Evolutionary conservation across 1,140 invertebrate genomes (phyloP), one percentile per base, ranked within the genome.

Genomic region (Sesamia nonagrioides): DNA sequence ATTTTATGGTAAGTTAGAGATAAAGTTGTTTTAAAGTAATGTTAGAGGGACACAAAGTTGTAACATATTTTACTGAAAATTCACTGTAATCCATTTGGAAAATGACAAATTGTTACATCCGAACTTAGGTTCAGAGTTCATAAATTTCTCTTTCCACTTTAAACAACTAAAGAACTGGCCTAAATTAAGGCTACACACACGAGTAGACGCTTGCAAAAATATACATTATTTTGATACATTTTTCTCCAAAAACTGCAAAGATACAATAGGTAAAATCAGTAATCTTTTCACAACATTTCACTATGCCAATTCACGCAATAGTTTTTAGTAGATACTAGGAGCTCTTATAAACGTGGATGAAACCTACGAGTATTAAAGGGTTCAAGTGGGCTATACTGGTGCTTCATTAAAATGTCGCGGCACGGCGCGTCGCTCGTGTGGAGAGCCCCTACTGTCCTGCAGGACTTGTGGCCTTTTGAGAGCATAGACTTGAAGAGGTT

Each of bases 331-430:
- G 17, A 11, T 21, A 58, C 18, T 58, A 21, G 54, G 18, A 27
- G 1, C 27, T 3, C 27, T 27, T 27, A 27, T 9, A 40, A 15
- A 50, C 45, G 11, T 27, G 63, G 13, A 42, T 68, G 48, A 33
- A 68, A 68, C 18, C 56, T 61, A 40, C 7, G 0, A 21, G 58
- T 35, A 18, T 75, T 58, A 75, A 56, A 75, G 35, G 42, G 58
- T 58, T 61, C 27, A 33, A 75, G 73, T 63, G 58, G 42, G 56
- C 58, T 35, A 75, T 42, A 50, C 56, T 73, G 35, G 71, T 35
- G 73, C 73, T 75, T 75, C 73, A 75, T 75, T 75, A 75, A 75
- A 75, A 75, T 75, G 73, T 75, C 73, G 73, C 73, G 73, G 73
- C 73, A 75, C 73, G 73, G 58, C 73, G 73, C 73, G 58, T 60